Evolutionary conservation across 2,888 invertebrate species (phyloP).

Genomic region (Acanthosoma haemorrhoidale): DNA sequence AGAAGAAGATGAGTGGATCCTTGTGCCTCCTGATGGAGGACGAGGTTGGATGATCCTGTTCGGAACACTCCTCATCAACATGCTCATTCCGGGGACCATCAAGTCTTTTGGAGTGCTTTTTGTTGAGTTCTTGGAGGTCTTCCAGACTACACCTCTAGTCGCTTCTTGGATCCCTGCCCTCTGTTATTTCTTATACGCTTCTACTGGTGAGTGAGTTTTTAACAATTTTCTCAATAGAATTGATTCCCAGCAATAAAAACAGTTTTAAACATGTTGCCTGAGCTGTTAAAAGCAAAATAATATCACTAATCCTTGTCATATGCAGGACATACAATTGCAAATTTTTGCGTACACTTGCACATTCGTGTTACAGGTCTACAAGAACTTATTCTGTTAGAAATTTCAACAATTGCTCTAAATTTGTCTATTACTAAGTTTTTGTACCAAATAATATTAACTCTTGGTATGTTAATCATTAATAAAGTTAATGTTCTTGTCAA

Average conservation of each 20-base stretch:
- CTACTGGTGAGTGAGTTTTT: slow-evolving; percentile 59
- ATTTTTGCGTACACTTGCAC: no score
- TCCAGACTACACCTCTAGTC: slow-evolving; percentile 63
- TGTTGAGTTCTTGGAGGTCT: slow-evolving; percentile 74
- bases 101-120: slow-evolving; percentile 83
- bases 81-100: slow-evolving; percentile 78
- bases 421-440: no score
- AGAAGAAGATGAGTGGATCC: slow-evolving; percentile 35
- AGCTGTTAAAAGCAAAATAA: not conserved
- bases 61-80: slow-evolving; percentile 75
- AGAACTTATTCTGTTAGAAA: no score
- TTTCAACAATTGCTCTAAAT: no score
- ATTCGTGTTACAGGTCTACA: no score
- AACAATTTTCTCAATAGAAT: not conserved
- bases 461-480: no score
- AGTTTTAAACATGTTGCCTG: not conserved
- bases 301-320: no score
- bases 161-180: slow-evolving; percentile 81
- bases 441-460: no score
- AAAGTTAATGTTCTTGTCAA: no score
- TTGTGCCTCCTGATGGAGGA: slow-evolving; percentile 62
- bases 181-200: slow-evolving; percentile 83
- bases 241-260: not conserved
- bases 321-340: no score
- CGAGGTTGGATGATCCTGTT: slow-evolving; percentile 68